Conservation (phyloP, 2,113 vertebrate genomes). For the Tragulus kanchil region DNA sequence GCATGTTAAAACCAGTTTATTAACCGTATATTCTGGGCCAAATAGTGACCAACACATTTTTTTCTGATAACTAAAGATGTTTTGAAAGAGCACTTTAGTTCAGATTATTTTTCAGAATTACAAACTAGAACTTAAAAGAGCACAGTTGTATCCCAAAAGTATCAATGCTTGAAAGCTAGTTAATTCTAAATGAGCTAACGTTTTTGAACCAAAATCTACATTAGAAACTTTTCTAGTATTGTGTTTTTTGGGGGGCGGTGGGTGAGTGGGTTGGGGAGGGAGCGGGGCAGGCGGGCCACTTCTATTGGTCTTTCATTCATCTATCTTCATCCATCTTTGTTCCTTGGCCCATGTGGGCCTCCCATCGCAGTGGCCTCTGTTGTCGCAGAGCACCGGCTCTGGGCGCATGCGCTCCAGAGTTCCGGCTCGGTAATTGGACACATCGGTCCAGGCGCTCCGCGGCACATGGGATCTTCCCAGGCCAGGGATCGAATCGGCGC, state of each 20-base stretch:
- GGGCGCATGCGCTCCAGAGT: too few relatives aligned
- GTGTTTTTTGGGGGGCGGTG: slow-evolving; percentile 39
- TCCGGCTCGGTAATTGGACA: too few relatives aligned
- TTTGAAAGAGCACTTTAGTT: slow-evolving; percentile 70
- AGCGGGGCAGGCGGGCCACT: too few relatives aligned
- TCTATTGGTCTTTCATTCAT: too few relatives aligned
- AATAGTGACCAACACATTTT: not conserved
- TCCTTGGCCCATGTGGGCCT: too few relatives aligned
- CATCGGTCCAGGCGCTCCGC: too few relatives aligned
- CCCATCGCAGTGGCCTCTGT: too few relatives aligned
- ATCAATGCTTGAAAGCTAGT: slow-evolving; percentile 48
- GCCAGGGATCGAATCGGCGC: too few relatives aligned
- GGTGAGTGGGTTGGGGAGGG: too few relatives aligned
- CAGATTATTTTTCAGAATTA: slow-evolving; percentile 22
- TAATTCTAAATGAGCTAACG: slow-evolving; percentile 69
- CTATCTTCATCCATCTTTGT: too few relatives aligned
- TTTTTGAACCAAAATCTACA: slow-evolving; percentile 68
- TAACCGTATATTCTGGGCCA: slow-evolving; percentile 50
- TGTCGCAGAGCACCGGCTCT: too few relatives aligned
- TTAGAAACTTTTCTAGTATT: slow-evolving; percentile 57
- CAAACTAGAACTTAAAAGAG: slow-evolving; percentile 59
- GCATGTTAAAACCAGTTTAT: not conserved
- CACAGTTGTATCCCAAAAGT: slow-evolving; percentile 68
- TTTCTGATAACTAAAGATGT: slow-evolving; percentile 56
- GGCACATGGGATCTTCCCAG: too few relatives aligned